Conservation (phyloP, 2,797 vertebrate genomes). For the Garrulus glandarius region DNA sequence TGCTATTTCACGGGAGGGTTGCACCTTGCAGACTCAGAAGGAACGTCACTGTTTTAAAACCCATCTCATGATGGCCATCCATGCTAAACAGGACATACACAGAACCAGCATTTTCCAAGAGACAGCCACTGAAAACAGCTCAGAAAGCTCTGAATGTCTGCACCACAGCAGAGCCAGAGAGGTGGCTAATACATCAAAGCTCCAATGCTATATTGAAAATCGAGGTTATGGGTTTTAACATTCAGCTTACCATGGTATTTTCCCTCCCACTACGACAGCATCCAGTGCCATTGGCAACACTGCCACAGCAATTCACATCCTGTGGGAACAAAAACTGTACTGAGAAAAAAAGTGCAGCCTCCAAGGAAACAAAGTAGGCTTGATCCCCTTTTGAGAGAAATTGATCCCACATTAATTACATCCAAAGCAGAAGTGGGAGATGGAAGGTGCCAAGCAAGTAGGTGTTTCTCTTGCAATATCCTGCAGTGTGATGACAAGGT, state of each 20-base stretch:
- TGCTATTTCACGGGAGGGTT: not conserved
- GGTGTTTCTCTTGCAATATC: not conserved
- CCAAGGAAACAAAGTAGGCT: not conserved
- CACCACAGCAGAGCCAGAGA: not conserved
- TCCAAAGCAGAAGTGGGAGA: not conserved
- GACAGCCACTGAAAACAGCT: not conserved
- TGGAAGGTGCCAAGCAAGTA: not conserved
- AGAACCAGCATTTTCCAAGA: not conserved
- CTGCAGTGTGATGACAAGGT: not conserved
- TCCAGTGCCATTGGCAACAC: constrained; percentile 62
- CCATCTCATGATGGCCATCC: not conserved
- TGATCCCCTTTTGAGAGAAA: not conserved
- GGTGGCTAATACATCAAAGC: not conserved
- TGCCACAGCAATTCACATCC: constrained; percentile 82
- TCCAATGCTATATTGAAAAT: not conserved
- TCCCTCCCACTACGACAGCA: constrained; percentile 78
- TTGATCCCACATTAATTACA: not conserved
- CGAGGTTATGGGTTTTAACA: not conserved
- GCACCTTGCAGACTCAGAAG: not conserved
- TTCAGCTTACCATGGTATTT: constrained; percentile 29
- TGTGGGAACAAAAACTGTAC: constrained; percentile 40
- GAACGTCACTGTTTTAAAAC: not conserved
- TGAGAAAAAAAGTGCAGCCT: not conserved
- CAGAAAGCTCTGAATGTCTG: not conserved
- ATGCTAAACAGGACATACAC: not conserved